Evolutionary conservation across 2,113 vertebrate species (phyloP), one percentile per base, ranked within the genome.

Genomic region (Burhinus bistriatus): DNA sequence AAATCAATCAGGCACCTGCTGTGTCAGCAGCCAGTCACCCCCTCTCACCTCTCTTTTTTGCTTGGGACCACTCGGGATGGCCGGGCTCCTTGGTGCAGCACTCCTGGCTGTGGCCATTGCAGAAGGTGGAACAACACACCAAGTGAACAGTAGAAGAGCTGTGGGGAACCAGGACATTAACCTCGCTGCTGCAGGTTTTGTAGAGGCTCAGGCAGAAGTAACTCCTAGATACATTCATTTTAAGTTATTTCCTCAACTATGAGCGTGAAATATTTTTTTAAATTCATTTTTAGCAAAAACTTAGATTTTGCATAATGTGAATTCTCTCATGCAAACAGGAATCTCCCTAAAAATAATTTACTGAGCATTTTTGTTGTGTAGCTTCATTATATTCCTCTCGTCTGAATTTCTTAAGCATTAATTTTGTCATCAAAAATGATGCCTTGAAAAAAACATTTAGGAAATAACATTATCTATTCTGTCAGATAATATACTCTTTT

Each of bases 11-110:
- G 36, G 17, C 12, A 86, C 6, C 32, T 16, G n/a, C 71, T 68
- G 45, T 22, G 12, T 30, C 14, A 36, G 23, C 2, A 1, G 25
- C 19, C 2, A 3, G 6, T 65, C 11, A 2, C 7, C 70, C 44
- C 38, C 34, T 21, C 38, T 71, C 11, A 0, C 40, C 11, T 54
- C n/a, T 49, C 36, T 66, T 38, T 70, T 26, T 36, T 20, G 7
- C 17, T 36, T 36, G 51, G 57, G 20, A 70, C 27, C 22, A 26
- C 40, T 11, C 0, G 2, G 38, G 25, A 27, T 6, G 4, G 47
- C 16, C 0, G 3, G 29, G 34, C 45, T 52, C 58, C 12, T 32
- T 9, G 4, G 15, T 9, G 55, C 49, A 71, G 47, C 12, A 17
- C 27, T 83, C 19, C 84, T 47, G 49, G 34, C 40, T 45, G 49